Percentiles rank a stretch among this genome's conserved stretches.
These are phyloP conservation scores for Equus quagga DNA, from an alignment of 2,113 vertebrate genomes.

Conservation along the genomic window DNA sequence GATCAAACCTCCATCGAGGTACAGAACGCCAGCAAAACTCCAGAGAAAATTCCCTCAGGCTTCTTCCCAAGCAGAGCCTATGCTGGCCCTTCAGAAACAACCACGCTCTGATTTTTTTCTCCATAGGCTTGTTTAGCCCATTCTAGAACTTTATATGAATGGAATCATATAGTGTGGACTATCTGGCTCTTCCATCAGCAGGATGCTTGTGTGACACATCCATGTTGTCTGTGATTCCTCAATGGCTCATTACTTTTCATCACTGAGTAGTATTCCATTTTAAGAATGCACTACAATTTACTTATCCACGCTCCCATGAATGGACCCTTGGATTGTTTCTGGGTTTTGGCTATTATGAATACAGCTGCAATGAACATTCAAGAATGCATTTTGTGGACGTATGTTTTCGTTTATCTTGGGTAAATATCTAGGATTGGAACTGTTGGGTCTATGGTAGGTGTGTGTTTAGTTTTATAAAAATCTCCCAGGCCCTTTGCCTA, in stretches of 20 bases:
- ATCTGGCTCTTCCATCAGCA: background rate
- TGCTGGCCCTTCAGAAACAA: background rate
- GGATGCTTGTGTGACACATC: background rate
- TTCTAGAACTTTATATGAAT: background rate
- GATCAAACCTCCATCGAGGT: background rate
- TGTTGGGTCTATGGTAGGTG: background rate
- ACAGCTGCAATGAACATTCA: background rate
- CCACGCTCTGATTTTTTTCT: background rate
- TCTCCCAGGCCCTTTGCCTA: background rate
- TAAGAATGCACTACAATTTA: background rate
- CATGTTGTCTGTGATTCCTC: background rate
- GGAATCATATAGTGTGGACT: fast-evolving
- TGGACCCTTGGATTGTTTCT: background rate
- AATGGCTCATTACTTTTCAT: no score
- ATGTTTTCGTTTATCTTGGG: background rate
- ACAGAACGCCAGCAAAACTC: background rate
- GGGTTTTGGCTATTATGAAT: background rate
- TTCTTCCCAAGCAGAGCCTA: background rate
- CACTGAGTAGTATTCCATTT: background rate
- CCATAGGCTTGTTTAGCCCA: background rate
- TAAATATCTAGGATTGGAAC: background rate
- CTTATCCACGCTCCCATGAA: fast-evolving
- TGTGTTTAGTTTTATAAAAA: background rate
- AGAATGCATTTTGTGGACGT: background rate
- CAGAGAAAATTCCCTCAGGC: background rate